Conservation (phyloP, 64 coral and sea anemone species). For the Exaiptasia diaphana region DNA sequence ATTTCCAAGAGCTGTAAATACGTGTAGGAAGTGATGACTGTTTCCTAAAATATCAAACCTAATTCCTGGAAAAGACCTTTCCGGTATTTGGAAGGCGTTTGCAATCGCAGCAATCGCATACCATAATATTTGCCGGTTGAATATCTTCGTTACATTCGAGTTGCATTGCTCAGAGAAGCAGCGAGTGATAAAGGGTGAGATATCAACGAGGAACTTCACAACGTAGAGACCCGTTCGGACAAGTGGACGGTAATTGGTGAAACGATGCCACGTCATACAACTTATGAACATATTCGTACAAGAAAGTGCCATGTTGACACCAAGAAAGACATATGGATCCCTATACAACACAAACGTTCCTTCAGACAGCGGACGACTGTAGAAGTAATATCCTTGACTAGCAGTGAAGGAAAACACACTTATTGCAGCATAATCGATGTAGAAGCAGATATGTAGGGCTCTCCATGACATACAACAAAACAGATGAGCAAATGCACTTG, state of each 20-base stretch:
- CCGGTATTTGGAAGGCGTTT: conserved; percentile 33
- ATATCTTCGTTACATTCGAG: not conserved
- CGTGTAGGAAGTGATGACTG: conserved; percentile 61
- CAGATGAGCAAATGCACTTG: conserved; percentile 50
- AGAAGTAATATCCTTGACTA: conserved; percentile 31
- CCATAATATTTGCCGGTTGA: conserved; percentile 28
- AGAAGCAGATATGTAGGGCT: conserved; percentile 38
- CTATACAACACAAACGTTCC: not conserved
- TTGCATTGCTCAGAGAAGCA: not conserved
- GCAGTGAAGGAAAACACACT: conserved; percentile 49
- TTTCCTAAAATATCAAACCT: conserved; percentile 56
- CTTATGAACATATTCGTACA: conserved; percentile 18
- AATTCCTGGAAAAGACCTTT: conserved; percentile 27
- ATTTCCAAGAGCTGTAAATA: conserved; percentile 5
- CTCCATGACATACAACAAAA: conserved; percentile 37
- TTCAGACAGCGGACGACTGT: conserved; percentile 3
- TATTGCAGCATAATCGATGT: conserved; percentile 51
- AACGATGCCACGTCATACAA: conserved; percentile 15
- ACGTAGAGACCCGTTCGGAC: conserved; percentile 1
- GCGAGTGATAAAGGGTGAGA: conserved; percentile 26
- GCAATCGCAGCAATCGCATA: conserved; percentile 6
- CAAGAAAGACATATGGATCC: conserved; percentile 17
- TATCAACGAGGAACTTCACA: not conserved
- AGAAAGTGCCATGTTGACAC: conserved; percentile 11
- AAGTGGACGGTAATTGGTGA: conserved; percentile 17